A percentile compares a stretch with the other conserved stretches of the same genome.
These are phyloP conservation scores for Sturnus vulgaris DNA, from an alignment of 2,113 vertebrate species.

Conservation along the genomic window DNA sequence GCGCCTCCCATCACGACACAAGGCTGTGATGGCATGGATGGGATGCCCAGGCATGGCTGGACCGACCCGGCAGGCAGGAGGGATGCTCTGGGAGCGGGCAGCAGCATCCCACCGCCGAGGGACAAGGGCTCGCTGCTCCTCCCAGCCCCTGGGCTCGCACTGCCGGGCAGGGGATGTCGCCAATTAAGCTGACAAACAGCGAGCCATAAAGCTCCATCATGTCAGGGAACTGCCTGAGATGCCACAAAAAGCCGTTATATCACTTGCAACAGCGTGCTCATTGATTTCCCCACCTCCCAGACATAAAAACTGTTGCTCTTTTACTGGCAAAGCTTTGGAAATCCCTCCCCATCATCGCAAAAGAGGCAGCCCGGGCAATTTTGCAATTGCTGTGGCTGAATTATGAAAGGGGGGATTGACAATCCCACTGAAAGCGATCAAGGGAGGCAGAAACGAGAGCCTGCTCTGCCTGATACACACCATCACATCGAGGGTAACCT, in stretches of 20 bases:
- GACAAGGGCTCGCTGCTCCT: accelerated
- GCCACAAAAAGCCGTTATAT: constrained; percentile 12
- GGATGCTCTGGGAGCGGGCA: neutral
- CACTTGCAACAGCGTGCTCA: neutral
- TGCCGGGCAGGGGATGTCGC: neutral
- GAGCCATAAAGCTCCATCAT: neutral
- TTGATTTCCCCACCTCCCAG: constrained; percentile 45
- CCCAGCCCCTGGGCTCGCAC: neutral
- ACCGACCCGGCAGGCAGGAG: accelerated
- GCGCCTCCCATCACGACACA: accelerated
- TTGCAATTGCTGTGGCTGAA: constrained; percentile 20
- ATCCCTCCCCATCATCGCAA: neutral
- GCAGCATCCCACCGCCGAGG: accelerated
- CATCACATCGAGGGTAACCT: accelerated
- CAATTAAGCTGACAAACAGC: neutral
- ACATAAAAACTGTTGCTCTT: neutral
- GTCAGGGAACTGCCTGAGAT: neutral
- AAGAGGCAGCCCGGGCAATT: neutral
- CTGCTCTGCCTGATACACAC: neutral
- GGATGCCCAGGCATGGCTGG: accelerated
- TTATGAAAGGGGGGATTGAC: neutral
- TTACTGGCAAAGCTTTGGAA: constrained; percentile 28
- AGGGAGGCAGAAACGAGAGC: neutral
- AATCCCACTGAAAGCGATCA: neutral
- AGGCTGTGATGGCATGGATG: neutral